These are phyloP conservation scores for Dicerorhinus sumatrensis DNA, from an alignment of 2,113 vertebrate species.

Conservation along the genomic window DNA sequence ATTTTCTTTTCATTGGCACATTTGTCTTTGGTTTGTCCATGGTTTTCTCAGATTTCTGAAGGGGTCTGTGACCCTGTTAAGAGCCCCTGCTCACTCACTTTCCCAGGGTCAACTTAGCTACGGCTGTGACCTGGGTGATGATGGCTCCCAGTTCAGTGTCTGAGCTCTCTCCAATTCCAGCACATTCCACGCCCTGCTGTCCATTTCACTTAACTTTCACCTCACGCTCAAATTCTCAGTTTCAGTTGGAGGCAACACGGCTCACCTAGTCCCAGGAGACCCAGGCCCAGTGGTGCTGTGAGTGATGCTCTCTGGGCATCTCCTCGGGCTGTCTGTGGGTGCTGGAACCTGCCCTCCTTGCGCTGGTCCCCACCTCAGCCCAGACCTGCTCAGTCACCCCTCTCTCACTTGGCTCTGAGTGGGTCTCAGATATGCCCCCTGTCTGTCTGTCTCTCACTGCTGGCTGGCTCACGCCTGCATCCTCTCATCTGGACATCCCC, in stretches of 20 bases:
- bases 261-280: neutral
- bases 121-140: neutral
- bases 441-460: too few relatives aligned
- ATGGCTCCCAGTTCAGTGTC: neutral
- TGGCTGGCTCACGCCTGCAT: fast-evolving
- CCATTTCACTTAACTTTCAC: neutral
- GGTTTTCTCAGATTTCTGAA: neutral
- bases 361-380: neutral
- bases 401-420: neutral
- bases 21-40: neutral
- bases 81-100: neutral
- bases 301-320: neutral
- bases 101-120: neutral
- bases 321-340: neutral
- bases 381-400: neutral
- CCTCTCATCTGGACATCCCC: neutral
- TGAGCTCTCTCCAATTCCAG: too few relatives aligned
- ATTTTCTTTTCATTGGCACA: neutral
- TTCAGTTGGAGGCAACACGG: neutral
- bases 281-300: fast-evolving
- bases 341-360: neutral
- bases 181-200: neutral
- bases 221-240: neutral
- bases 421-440: neutral
- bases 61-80: fast-evolving